These are phyloP conservation scores for Phania funesta DNA, from an alignment of 2,888 invertebrate species.

Conservation along the genomic window DNA sequence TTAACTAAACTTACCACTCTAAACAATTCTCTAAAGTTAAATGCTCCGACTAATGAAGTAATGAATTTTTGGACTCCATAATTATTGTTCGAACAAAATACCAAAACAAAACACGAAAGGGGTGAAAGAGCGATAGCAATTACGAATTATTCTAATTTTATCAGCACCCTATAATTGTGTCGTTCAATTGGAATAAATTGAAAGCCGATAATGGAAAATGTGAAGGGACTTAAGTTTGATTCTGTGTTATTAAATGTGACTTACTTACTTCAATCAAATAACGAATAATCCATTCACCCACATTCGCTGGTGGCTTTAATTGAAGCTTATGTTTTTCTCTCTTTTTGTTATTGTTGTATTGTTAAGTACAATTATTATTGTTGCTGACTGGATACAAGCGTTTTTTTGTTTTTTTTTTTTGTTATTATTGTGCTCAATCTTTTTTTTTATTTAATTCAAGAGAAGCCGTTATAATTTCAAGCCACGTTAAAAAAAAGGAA, in stretches of 20 bases:
- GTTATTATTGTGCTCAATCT: neutral
- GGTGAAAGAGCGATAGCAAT: neutral
- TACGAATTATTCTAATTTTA: slow-evolving; percentile 22
- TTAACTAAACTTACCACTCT: too few species aligned
- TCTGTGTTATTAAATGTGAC: slow-evolving; percentile 26
- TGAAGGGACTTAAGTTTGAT: slow-evolving; percentile 21
- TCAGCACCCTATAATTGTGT: neutral
- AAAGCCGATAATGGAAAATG: slow-evolving; percentile 12
- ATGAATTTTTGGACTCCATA: neutral
- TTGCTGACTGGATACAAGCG: slow-evolving; percentile 47
- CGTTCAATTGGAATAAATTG: slow-evolving; percentile 1
- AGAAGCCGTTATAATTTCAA: slow-evolving; percentile 55
- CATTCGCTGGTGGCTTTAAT: slow-evolving; percentile 53
- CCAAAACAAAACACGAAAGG: neutral
- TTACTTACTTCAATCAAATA: slow-evolving; percentile 48
- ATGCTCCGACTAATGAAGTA: neutral
- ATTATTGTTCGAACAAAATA: neutral
- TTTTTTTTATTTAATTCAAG: slow-evolving; percentile 31
- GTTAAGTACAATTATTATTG: slow-evolving; percentile 45
- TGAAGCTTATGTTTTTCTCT: slow-evolving; percentile 37
- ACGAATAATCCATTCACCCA: slow-evolving; percentile 36
- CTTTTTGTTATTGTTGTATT: slow-evolving; percentile 10
- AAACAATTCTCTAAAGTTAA: too few species aligned
- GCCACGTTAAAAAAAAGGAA: slow-evolving; percentile 30
- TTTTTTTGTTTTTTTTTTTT: slow-evolving; percentile 6